Base-by-base conservation (phyloP, 2,113 vertebrate species). In the Ceratotherium simum region DNA sequence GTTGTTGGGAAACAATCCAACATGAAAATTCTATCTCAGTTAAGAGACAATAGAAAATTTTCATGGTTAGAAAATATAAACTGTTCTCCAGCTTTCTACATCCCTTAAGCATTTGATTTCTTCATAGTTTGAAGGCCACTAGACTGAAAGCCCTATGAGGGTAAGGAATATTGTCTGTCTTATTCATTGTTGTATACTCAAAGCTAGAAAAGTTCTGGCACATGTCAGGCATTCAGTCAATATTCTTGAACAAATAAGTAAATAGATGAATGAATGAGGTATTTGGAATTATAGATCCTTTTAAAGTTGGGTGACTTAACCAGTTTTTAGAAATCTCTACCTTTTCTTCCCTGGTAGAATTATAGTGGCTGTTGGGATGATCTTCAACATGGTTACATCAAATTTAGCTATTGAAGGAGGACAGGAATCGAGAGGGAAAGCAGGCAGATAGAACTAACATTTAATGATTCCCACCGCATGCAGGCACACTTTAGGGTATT, bases 61-160 rank as follows among this genome's bases (percentile, higher is more conserved):
- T n/a, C 36, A 94, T 86, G 29, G 18, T 85, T 85, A 84, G 91
- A 89, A 96, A 94, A 82, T 64, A 23, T 58, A 46, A 90, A 82
- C 12, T 31, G 2, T 90, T 92, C 5, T 18, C 9, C 18, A 79
- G 54, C 2, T 95, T 80, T 91, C 36, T 62, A 73, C 6, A 54
- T 48, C 70, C 39, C 0, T 58, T 29, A 91, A 93, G 9, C 39
- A 86, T 65, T 86, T 65, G 36, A 78, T 91, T 87, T 95, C 48
- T 56, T 96, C 12, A 31, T 62, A 75, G 54, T 56, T 54, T 91
- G 29, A 85, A 91, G n/a, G 12, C 69, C 21, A 60, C 17, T 62
- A 62, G 58, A 73, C 64, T 80, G 36, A 73, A 96, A 67, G 13
- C 39, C 39, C 13, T 89, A 27, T 31, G 36, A 78, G 6, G 16